phyloP scores from a whole-genome alignment of 2,888 invertebrate species.

The Drosophila tanythrix region DNA sequence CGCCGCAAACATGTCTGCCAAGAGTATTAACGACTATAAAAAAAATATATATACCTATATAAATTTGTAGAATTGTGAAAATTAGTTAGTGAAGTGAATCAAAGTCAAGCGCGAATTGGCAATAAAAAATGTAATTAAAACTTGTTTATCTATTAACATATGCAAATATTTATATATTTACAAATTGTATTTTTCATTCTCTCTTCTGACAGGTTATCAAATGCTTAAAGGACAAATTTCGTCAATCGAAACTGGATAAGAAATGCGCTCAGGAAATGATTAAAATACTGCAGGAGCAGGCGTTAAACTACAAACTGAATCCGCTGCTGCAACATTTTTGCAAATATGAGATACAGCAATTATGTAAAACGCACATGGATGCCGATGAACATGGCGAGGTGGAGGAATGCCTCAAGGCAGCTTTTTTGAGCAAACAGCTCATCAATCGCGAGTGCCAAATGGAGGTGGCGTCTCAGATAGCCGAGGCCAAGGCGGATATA shows the following conservation, averaged over 20 bases:
- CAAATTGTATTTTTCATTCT: not conserved
- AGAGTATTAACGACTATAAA: not conserved
- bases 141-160: not conserved
- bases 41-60: not conserved
- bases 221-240: constrained; percentile 93
- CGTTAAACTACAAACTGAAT: constrained; percentile 95
- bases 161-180: not conserved
- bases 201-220: constrained; percentile 86
- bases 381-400: constrained; percentile 86
- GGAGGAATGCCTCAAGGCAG: constrained; percentile 96
- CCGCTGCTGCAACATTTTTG: constrained; percentile 94
- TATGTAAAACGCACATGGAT: constrained; percentile 85
- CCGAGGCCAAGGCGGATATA: constrained; percentile 96
- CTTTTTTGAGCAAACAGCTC: constrained; percentile 90
- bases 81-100: not conserved
- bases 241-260: constrained; percentile 89
- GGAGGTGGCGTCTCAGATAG: constrained; percentile 95
- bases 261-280: constrained; percentile 93
- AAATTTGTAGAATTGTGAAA: constrained; percentile 2
- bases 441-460: constrained; percentile 91
- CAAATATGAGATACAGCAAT: constrained; percentile 89
- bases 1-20: constrained; percentile 16
- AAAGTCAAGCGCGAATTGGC: not conserved
- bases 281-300: constrained; percentile 93
- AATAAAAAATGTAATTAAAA: not conserved